Evolutionary conservation across 2,888 invertebrate species (phyloP), one percentile per base, ranked within the genome.

Genomic region (Deroplatys truncata): DNA sequence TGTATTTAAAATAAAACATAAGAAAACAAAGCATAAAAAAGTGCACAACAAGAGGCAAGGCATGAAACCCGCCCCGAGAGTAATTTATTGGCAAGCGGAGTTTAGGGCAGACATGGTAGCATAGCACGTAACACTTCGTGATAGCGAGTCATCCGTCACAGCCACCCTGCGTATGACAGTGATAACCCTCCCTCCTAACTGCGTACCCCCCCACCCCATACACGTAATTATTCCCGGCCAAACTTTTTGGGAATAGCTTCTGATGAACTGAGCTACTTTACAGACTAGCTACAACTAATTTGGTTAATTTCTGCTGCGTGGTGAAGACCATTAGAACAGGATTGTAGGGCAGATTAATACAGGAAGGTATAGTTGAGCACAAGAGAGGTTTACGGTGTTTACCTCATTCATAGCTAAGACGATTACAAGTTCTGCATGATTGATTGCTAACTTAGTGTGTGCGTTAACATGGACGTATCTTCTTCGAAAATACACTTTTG

Each of bases 41-140:
- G 56, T 72, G 56, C 56, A 72, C 56, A 72, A 72, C 56, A 72
- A 72, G 16, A 85, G 85, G 85, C 85, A 56, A 49, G 85, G 16
- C 56, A 56, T 85, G 15, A 25, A 85, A 85, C 85, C 35, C 29
- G 25, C 20, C 20, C 56, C 25, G 20, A 7, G 13, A 16, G 82
- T 29, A 86, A 82, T 29, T 56, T 86, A 86, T 82, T 86, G 29
- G 56, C 56, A 72, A 72, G 56, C 56, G 56, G 56, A 72, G 56
- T 72, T 72, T 20, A 72, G 43, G 56, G 56, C 20, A 72, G 20
- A 82, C 82, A 86, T 29, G 72, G 43, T 49, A 72, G 43, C 28
- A 28, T 28, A 28, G 86, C 86, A 86, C 82, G 86, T 86, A 49
- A 86, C 28, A 86, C 56, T 86, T 86, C 86, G 86, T 86, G 86